Base-by-base conservation (phyloP, 2,888 invertebrate genomes). In the Oxyscelio sp. region DNA sequence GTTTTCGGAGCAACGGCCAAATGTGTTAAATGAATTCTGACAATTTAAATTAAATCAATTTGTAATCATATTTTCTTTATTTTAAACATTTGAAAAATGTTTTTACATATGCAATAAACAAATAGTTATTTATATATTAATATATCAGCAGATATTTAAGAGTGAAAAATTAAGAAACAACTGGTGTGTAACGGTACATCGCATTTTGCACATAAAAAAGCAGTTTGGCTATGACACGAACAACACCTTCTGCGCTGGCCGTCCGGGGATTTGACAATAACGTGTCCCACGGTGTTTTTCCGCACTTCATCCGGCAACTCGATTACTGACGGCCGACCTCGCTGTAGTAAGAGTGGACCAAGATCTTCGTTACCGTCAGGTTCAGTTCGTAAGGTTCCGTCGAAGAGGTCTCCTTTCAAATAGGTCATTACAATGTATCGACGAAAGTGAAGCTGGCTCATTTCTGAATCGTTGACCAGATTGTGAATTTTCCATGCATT, bases 131-230 rank as follows among this genome's bases (percentile, higher is more conserved):
- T n/a, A n/a, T n/a, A n/a, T n/a, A n/a, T n/a, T n/a, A n/a, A n/a
- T n/a, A n/a, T n/a, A n/a, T n/a, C n/a, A n/a, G n/a, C n/a, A n/a
- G n/a, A n/a, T n/a, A n/a, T n/a, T n/a, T n/a, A n/a, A n/a, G n/a
- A n/a, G n/a, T n/a, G n/a, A n/a, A n/a, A n/a, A n/a, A n/a, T n/a
- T n/a, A n/a, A n/a, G n/a, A n/a, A n/a, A n/a, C n/a, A n/a, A n/a
- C n/a, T n/a, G n/a, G n/a, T n/a, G n/a, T n/a, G n/a, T n/a, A n/a
- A n/a, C n/a, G n/a, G n/a, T 2, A 92, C 70, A 6, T 90, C 92
- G 59, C 91, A 93, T 34, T 94, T 94, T 13, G 6, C 27, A 27
- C 27, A 27, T 27, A 27, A 43, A 24, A 61, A 43, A 61, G 15
- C 43, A 38, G 61, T 61, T 61, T 43, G 43, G 24, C 61, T 61